Base-by-base conservation (phyloP, 2,797 vertebrate genomes). In the Gymnopithys bicolor region DNA sequence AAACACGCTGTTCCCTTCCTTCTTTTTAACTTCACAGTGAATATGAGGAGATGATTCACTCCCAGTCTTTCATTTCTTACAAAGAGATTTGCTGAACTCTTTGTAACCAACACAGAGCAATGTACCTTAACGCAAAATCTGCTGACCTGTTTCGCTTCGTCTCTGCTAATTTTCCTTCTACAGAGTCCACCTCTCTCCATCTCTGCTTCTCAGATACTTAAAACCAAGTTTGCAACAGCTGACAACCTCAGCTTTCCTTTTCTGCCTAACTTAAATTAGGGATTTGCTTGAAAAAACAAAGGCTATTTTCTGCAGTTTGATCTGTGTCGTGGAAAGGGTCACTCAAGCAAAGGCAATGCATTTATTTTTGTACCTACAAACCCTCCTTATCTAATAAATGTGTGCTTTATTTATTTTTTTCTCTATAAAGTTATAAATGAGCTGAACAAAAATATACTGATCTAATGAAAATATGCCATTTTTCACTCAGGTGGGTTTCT, bases 41-140 rank as follows among this genome's bases (percentile, higher is more conserved):
- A 24, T 46, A 27, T 1, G 22, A 88, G 51, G 27, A 80, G 79
- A 77, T 66, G 66, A 91, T 68, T 89, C 71, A 84, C 37, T 87
- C 45, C 22, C 60, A 45, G 48, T 17, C 69, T 75, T 82, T 87
- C 46, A 37, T 52, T 83, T 52, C 86, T 91, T 55, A 77, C 49
- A 77, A 58, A 87, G n/a, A 87, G 75, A 84, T 94, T 77, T 84
- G 78, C 77, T 91, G 87, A 96, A 88, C 77, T 79, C 56, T 56
- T 89, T 76, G n/a, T 49, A 93, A 76, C 7, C 8, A 91, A 76
- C 25, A 71, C 45, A 73, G 39, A 90, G 77, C 25, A 46, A 53
- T n/a, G 70, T 71, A 87, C 77, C 81, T 90, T 87, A 46, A 73
- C 83, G 84, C 17, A 90, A 81, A 93, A 95, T 83, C 59, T 84